A percentile compares a stretch with the other conserved stretches of the same genome.
Conservation (phyloP, 2,888 invertebrate genomes). For the Acleris holmiana region DNA sequence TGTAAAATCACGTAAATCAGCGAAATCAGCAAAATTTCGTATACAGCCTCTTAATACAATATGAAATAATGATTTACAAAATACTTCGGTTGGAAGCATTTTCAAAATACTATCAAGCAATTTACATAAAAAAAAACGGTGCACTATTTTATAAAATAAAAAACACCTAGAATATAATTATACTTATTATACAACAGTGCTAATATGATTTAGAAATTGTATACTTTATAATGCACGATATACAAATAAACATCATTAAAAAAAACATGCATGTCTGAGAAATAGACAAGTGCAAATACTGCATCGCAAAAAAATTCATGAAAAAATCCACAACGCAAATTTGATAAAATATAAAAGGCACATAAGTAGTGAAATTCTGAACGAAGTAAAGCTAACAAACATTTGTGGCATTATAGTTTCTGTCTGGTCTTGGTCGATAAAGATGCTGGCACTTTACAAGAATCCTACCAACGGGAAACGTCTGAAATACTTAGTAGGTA, state of each 20-base stretch:
- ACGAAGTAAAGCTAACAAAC: neutral
- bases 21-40: too few species aligned
- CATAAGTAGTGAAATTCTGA: neutral
- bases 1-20: too few species aligned
- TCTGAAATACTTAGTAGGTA: too few species aligned
- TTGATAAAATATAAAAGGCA: neutral
- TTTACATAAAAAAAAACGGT: neutral
- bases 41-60: slow-evolving; percentile 10
- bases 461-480: too few species aligned
- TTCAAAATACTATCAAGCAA: neutral
- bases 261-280: neutral
- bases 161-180: neutral
- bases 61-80: neutral
- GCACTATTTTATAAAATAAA: neutral
- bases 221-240: neutral
- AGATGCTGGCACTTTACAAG: too few species aligned
- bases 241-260: neutral
- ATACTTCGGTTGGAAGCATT: neutral
- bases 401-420: neutral
- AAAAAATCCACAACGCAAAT: neutral
- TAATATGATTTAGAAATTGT: neutral
- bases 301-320: neutral
- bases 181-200: neutral
- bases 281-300: neutral
- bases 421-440: neutral